Conservation (phyloP, 2,888 invertebrate species). For the Calliopum simillimum region DNA sequence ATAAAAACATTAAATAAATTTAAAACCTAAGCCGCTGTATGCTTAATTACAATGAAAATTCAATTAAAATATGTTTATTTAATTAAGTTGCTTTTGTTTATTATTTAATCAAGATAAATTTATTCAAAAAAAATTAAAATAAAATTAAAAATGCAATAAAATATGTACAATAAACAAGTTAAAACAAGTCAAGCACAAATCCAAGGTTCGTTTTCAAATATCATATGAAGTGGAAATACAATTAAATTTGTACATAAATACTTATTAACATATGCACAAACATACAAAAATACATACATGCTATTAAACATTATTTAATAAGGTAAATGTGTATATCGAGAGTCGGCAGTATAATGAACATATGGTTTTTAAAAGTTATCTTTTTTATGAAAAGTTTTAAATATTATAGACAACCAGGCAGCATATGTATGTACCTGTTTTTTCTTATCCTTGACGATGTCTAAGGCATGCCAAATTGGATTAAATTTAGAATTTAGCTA, state of each 20-base stretch:
- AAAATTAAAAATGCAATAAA: background rate
- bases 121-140: background rate
- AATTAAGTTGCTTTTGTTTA: slow-evolving; percentile 15
- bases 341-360: background rate
- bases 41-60: slow-evolving; percentile 16
- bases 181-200: too few relatives aligned
- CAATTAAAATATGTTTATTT: slow-evolving; percentile 19
- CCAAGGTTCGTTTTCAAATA: too few relatives aligned
- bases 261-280: too few relatives aligned
- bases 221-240: too few relatives aligned
- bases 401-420: background rate
- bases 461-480: background rate
- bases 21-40: too few relatives aligned
- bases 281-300: background rate
- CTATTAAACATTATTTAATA: background rate
- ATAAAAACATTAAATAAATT: too few relatives aligned
- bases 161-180: background rate
- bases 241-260: too few relatives aligned
- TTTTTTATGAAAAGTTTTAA: background rate
- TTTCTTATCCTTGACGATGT: background rate
- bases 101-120: background rate
- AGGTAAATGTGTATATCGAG: background rate
- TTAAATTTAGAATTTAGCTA: too few relatives aligned
- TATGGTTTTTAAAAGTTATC: too few relatives aligned
- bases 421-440: background rate